phyloP scores from a whole-genome alignment of 2,797 vertebrate species.

The Ctenosaura bakeri region DNA sequence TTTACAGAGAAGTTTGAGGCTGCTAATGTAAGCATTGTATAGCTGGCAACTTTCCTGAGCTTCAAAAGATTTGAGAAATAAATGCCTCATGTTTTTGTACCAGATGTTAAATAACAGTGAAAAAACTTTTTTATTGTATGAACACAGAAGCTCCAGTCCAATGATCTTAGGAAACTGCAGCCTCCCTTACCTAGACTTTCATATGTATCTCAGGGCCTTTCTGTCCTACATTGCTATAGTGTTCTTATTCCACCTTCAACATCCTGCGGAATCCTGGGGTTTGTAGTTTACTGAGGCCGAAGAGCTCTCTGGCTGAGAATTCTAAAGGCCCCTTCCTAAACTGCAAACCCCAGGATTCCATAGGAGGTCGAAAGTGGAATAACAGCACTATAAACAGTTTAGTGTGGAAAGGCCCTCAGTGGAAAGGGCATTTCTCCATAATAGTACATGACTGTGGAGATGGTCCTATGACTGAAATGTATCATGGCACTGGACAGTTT shows the following conservation, averaged over 20 bases:
- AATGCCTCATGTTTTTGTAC: not conserved
- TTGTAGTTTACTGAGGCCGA: too few relatives aligned
- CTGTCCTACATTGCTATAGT: too few relatives aligned
- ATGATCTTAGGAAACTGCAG: not conserved
- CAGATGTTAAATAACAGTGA: not conserved
- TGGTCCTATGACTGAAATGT: not conserved
- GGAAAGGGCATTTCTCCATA: not conserved
- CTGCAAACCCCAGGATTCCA: too few relatives aligned
- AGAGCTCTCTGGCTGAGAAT: too few relatives aligned
- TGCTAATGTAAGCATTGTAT: not conserved
- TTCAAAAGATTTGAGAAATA: not conserved
- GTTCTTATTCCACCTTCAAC: too few relatives aligned
- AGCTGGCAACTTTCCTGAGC: not conserved
- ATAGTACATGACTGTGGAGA: too few relatives aligned
- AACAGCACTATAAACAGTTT: too few relatives aligned
- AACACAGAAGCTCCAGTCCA: not conserved
- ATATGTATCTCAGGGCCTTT: not conserved
- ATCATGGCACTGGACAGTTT: conserved; percentile 45
- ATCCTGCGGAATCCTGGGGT: too few relatives aligned
- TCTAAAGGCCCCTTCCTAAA: too few relatives aligned
- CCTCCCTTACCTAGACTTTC: not conserved
- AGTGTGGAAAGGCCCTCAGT: too few relatives aligned
- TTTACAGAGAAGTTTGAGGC: not conserved
- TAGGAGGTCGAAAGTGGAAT: too few relatives aligned
- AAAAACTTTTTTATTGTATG: not conserved